phyloP scores from a whole-genome alignment of 1,140 invertebrate species.

The Drosophila paulistorum region DNA sequence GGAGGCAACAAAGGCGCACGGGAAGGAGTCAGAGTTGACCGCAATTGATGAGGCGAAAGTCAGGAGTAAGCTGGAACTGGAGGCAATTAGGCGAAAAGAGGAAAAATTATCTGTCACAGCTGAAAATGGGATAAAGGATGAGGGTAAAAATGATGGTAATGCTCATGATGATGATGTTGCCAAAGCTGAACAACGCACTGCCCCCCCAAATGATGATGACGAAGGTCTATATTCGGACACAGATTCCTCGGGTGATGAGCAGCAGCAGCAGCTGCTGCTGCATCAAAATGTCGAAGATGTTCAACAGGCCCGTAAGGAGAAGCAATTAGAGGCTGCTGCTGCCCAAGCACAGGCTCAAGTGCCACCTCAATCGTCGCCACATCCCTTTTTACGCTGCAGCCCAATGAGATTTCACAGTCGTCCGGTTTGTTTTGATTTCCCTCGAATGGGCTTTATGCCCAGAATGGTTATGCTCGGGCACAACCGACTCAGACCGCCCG shows the following conservation, averaged over 20 bases:
- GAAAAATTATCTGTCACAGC: neutral
- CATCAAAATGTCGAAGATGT: slow-evolving; percentile 55
- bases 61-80: slow-evolving; percentile 25
- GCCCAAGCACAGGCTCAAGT: slow-evolving; percentile 40
- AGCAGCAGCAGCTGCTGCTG: slow-evolving; percentile 29
- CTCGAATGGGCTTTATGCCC: slow-evolving; percentile 59
- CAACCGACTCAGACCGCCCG: slow-evolving; percentile 46
- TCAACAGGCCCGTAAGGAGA: slow-evolving; percentile 66
- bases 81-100: slow-evolving; percentile 42
- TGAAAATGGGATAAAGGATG: slow-evolving; percentile 33
- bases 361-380: neutral
- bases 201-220: slow-evolving; percentile 40
- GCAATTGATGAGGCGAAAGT: slow-evolving; percentile 25
- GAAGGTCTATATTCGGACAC: slow-evolving; percentile 72
- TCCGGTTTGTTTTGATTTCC: slow-evolving; percentile 51
- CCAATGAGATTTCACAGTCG: slow-evolving; percentile 64
- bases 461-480: slow-evolving; percentile 60
- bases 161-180: neutral
- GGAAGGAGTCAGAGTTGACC: too few relatives aligned
- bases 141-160: neutral
- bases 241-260: slow-evolving; percentile 59
- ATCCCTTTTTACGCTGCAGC: slow-evolving; percentile 42
- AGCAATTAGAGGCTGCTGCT: slow-evolving; percentile 61
- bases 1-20: neutral
- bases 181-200: neutral